Conservation (phyloP, 1,140 invertebrate species). For the Varroa destructor region DNA sequence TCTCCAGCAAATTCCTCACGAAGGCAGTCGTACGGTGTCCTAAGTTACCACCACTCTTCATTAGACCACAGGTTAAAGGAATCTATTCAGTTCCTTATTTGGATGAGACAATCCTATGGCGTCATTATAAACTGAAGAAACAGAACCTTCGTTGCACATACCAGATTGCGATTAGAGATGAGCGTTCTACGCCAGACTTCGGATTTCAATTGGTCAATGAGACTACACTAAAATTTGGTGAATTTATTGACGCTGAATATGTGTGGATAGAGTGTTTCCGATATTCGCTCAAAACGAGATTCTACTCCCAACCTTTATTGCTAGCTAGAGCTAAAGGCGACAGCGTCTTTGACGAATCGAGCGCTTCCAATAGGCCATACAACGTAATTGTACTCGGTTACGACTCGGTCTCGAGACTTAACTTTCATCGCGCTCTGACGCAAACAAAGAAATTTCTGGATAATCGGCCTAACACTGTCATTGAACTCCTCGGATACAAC, state of each 20-base stretch:
- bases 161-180: not conserved
- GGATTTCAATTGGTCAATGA: not conserved
- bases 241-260: constrained; percentile 1
- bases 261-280: constrained; percentile 15
- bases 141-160: constrained; percentile 1
- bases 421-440: constrained; percentile 47
- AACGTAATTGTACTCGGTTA: constrained; percentile 45
- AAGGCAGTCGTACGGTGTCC: not conserved
- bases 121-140: not conserved
- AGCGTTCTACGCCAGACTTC: not conserved
- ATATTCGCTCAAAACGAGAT: not conserved
- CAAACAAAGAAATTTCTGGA: constrained; percentile 43
- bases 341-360: not conserved
- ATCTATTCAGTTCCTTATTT: not conserved
- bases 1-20: not conserved
- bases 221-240: not conserved
- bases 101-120: not conserved
- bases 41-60: not conserved
- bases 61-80: not conserved
- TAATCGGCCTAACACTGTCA: constrained; percentile 35
- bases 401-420: constrained; percentile 49
- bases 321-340: not conserved
- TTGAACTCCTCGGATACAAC: constrained; percentile 41
- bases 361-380: not conserved
- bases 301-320: constrained; percentile 1